Evolutionary conservation across 2,888 invertebrate genomes (phyloP).

Genomic region (Julus scandinavius): DNA sequence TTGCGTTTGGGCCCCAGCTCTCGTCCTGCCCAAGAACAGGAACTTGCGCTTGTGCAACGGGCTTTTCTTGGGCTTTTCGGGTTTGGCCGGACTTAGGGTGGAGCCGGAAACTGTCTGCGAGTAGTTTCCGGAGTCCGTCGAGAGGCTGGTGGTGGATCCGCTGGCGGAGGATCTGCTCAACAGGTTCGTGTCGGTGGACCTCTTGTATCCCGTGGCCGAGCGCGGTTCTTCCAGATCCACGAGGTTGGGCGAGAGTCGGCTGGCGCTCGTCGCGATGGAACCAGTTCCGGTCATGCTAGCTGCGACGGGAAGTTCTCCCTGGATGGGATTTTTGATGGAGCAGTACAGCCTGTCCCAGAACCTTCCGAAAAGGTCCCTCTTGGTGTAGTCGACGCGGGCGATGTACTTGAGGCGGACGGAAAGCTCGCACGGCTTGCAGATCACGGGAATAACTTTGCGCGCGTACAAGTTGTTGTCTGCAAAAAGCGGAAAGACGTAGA

Average conservation of each 20-base stretch:
- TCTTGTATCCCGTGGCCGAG: not conserved
- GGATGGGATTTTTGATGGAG: constrained; percentile 49
- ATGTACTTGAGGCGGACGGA: constrained; percentile 40
- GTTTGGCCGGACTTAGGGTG: not conserved
- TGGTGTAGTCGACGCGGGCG: constrained; percentile 53
- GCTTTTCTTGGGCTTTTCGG: not conserved
- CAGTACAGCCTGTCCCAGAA: constrained; percentile 51
- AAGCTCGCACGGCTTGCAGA: constrained; percentile 49
- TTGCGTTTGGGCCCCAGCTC: not conserved
- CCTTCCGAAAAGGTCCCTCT: constrained; percentile 47
- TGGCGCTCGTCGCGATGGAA: not conserved
- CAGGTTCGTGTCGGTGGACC: not conserved
- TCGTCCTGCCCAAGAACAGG: not conserved
- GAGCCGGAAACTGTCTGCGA: not conserved
- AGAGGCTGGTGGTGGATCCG: not conserved
- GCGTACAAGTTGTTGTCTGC: constrained; percentile 50
- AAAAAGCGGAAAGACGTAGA: not conserved
- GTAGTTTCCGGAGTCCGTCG: not conserved
- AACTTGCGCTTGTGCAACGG: not conserved
- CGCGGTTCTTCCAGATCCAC: not conserved
- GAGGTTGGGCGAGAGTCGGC: not conserved
- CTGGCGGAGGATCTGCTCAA: not conserved
- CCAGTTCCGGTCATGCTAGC: not conserved
- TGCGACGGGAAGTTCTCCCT: not conserved
- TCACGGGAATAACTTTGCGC: constrained; percentile 54